Evolutionary conservation across 2,113 vertebrate species (phyloP).

Genomic region (Pygoscelis adeliae): DNA sequence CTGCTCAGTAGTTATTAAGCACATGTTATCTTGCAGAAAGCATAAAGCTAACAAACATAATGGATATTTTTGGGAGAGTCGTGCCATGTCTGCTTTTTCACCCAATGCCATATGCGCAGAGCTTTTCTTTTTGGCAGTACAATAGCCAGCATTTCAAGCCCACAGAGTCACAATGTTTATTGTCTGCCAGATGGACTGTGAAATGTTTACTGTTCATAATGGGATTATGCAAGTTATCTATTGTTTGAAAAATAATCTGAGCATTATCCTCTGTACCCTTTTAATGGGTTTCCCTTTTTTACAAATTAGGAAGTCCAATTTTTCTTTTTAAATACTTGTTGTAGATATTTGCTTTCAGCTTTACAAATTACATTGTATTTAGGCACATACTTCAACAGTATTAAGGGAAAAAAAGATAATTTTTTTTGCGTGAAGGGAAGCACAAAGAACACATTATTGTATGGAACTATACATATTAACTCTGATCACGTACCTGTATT

Average conservation of each 20-base stretch:
- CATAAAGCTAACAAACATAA: conserved; percentile 22
- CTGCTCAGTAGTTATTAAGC: background rate
- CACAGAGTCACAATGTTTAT: conserved; percentile 53
- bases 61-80: conserved; percentile 23
- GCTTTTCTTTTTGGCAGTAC: conserved; percentile 51
- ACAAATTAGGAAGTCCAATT: conserved; percentile 72
- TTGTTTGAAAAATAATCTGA: conserved; percentile 76
- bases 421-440: conserved; percentile 43
- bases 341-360: conserved; percentile 72
- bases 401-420: conserved; percentile 55
- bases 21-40: background rate
- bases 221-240: conserved; percentile 75
- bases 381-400: conserved; percentile 50
- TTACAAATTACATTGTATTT: conserved; percentile 59
- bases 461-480: background rate
- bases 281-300: conserved; percentile 59
- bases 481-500: background rate
- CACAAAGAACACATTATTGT: conserved; percentile 44
- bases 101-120: conserved; percentile 34
- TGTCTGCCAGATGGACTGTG: conserved; percentile 71
- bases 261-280: conserved; percentile 57
- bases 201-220: conserved; percentile 70
- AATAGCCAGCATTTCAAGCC: conserved; percentile 64
- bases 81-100: conserved; percentile 53
- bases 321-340: conserved; percentile 66